These are phyloP conservation scores for Olivierus martensii DNA, from an alignment of 1,140 invertebrate genomes.

Conservation along the genomic window DNA sequence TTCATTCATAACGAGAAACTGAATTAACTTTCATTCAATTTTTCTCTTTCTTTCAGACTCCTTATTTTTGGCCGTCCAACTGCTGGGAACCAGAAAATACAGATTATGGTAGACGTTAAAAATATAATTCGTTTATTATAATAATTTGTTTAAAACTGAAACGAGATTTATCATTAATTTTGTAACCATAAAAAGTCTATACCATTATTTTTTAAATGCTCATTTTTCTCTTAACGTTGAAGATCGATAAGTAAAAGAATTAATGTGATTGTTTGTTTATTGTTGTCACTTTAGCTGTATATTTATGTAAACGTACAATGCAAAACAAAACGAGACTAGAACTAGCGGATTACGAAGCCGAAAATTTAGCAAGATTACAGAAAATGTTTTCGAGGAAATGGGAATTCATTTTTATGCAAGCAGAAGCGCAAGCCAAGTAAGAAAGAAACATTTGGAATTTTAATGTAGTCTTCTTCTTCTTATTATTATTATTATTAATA, in stretches of 20 bases:
- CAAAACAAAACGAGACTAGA: conserved; percentile 96
- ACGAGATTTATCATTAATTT: too few species aligned
- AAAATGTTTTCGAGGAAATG: conserved; percentile 99
- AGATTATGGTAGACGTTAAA: conserved; percentile 55
- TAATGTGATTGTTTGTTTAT: too few species aligned
- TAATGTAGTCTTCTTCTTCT: too few species aligned
- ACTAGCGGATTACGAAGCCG: conserved; percentile 95
- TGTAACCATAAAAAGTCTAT: too few species aligned
- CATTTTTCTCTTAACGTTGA: too few species aligned
- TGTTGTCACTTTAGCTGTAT: conserved; percentile 53
- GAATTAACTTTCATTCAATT: too few species aligned
- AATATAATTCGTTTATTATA: neutral
- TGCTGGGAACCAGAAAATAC: conserved; percentile 99
- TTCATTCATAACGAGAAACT: too few species aligned
- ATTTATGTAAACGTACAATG: conserved; percentile 98
- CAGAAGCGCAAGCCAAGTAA: conserved; percentile 47
- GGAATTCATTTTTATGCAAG: conserved; percentile 99
- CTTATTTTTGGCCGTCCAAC: conserved; percentile 99
- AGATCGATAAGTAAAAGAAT: too few species aligned
- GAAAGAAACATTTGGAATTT: too few species aligned
- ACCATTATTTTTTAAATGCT: too few species aligned
- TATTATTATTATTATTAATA: too few species aligned
- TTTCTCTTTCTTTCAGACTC: conserved; percentile 58
- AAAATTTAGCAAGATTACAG: conserved; percentile 90
- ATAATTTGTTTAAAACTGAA: too few species aligned